A percentile compares a stretch with the other conserved stretches of the same genome.
phyloP scores from a whole-genome alignment of 1,140 invertebrate genomes.

The Acromyrmex heyeri region DNA sequence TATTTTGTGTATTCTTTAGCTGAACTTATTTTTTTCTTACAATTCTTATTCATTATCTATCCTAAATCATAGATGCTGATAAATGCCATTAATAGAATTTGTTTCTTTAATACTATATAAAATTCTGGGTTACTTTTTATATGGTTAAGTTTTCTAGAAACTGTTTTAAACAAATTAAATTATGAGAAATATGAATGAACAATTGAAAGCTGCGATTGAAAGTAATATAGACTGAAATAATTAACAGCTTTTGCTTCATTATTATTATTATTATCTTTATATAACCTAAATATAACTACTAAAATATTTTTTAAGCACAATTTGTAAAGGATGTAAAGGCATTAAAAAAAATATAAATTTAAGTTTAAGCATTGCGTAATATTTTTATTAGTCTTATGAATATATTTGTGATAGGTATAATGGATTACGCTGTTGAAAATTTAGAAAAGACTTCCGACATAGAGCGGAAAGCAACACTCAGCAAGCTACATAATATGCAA shows the following conservation, averaged over 20 bases:
- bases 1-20: not conserved
- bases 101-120: not conserved
- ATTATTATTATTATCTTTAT: not conserved
- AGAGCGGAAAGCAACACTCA: constrained; percentile 64
- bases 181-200: not conserved
- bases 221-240: not conserved
- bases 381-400: constrained; percentile 33
- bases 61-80: not conserved
- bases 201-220: not conserved
- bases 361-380: constrained; percentile 1
- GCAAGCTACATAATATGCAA: constrained; percentile 73
- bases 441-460: constrained; percentile 50
- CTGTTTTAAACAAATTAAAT: not conserved
- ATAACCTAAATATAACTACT: not conserved
- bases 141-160: not conserved
- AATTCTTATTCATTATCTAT: not conserved
- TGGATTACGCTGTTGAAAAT: constrained; percentile 62
- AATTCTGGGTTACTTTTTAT: constrained; percentile 5
- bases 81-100: not conserved
- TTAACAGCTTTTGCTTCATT: not conserved
- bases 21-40: not conserved
- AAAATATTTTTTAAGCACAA: not conserved
- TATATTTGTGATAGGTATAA: constrained; percentile 67
- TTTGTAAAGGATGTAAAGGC: not conserved
- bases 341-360: not conserved